Percentiles rank a stretch among this genome's conserved stretches.
phyloP scores from a whole-genome alignment of 2,888 invertebrate genomes.

The Nesidiocoris tenuis region DNA sequence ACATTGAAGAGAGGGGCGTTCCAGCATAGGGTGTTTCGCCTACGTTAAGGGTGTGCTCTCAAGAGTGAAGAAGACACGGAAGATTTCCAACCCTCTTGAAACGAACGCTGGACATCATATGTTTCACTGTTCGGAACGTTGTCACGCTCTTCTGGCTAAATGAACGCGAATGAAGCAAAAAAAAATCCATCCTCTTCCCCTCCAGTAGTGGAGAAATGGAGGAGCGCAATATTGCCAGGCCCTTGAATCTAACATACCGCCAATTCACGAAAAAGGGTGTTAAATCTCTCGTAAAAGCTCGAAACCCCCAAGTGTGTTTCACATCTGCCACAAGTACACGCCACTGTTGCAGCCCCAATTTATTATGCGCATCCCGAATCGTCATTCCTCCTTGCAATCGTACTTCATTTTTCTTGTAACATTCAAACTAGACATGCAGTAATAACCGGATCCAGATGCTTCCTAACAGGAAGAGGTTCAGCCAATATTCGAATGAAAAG shows the following conservation, averaged over 20 bases:
- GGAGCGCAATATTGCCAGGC: neutral
- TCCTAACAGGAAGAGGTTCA: neutral
- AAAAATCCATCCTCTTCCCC: neutral
- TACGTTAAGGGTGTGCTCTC: neutral
- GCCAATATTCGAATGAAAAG: neutral
- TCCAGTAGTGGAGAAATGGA: neutral
- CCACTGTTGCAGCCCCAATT: neutral
- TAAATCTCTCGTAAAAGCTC: slow-evolving; percentile 38
- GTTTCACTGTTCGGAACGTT: slow-evolving; percentile 10
- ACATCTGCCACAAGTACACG: neutral
- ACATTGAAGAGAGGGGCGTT: neutral
- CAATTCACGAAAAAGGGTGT: slow-evolving; percentile 36
- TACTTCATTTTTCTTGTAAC: neutral
- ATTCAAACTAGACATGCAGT: neutral
- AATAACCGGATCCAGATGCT: neutral
- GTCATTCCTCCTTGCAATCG: neutral
- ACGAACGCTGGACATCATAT: neutral
- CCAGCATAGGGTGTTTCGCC: neutral
- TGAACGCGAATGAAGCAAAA: slow-evolving; percentile 8
- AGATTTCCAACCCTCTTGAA: neutral
- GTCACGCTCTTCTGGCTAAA: slow-evolving; percentile 31
- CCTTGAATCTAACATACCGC: slow-evolving; percentile 16
- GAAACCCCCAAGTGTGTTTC: neutral
- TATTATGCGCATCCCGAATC: neutral
- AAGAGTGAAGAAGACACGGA: neutral